phyloP scores from a whole-genome alignment of 1,140 invertebrate genomes.

The Vollenhovia emeryi region DNA sequence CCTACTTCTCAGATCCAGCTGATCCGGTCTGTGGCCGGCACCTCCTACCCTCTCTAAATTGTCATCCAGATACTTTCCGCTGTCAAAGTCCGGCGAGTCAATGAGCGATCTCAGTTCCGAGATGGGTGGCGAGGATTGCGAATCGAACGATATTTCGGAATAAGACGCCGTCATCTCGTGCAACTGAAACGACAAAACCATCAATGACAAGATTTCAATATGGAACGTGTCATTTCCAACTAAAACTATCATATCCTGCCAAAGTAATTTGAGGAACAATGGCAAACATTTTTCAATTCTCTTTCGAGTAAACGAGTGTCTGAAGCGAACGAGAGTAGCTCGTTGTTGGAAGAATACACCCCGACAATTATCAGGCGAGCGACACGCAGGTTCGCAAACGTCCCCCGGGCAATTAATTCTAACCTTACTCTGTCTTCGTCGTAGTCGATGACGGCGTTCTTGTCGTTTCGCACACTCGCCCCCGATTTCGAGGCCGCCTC shows the following conservation, averaged over 20 bases:
- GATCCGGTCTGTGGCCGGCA: slow-evolving; percentile 79
- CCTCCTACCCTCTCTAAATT: slow-evolving; percentile 72
- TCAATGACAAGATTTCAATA: background rate
- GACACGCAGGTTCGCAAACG: background rate
- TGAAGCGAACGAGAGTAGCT: background rate
- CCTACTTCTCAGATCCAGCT: slow-evolving; percentile 82
- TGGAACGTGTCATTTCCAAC: too few species aligned
- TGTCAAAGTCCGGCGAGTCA: slow-evolving; percentile 81
- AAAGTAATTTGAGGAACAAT: too few species aligned
- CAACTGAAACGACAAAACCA: slow-evolving; percentile 72
- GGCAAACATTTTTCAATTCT: background rate
- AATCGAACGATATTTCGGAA: slow-evolving; percentile 93
- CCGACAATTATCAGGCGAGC: background rate
- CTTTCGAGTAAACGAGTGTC: background rate
- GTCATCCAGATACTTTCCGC: slow-evolving; percentile 74
- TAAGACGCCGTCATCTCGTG: slow-evolving; percentile 93
- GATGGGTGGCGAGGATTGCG: slow-evolving; percentile 84
- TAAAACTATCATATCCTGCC: too few species aligned
- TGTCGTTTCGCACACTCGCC: slow-evolving; percentile 54
- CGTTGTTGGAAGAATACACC: too few species aligned
- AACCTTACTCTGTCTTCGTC: slow-evolving; percentile 82
- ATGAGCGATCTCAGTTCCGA: slow-evolving; percentile 81
- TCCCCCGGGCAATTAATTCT: slow-evolving; percentile 58
- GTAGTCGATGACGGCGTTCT: slow-evolving; percentile 72
- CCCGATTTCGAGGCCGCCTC: slow-evolving; percentile 50